These are phyloP conservation scores for Ornithoptera priamus DNA, from an alignment of 2,888 invertebrate species.

Conservation along the genomic window DNA sequence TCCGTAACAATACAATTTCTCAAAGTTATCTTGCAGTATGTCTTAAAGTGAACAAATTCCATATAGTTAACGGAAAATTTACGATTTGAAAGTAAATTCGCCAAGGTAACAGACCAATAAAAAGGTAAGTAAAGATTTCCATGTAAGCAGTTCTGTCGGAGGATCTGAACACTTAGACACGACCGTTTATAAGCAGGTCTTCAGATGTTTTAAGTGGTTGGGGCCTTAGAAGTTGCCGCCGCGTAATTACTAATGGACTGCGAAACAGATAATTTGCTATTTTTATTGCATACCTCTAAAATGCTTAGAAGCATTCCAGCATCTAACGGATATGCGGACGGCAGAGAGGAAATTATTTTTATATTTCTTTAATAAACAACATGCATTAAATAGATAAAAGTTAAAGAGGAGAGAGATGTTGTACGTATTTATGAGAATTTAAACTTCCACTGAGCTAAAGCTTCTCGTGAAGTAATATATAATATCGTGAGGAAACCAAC, in stretches of 20 bases:
- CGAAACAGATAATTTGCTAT: constrained; percentile 27
- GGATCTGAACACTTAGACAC: constrained; percentile 28
- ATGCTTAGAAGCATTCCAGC: constrained; percentile 1
- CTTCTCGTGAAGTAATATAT: no score
- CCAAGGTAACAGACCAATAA: constrained; percentile 10
- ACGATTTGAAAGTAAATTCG: constrained; percentile 7
- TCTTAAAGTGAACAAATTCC: not conserved
- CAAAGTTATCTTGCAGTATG: not conserved
- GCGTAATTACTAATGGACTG: constrained; percentile 29
- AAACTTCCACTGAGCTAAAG: no score
- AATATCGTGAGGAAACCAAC: no score
- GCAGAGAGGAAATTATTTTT: not conserved
- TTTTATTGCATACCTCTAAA: constrained; percentile 25
- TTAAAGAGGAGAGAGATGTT: no score
- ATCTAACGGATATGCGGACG: constrained; percentile 4
- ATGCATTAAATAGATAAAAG: no score
- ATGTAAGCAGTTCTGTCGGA: constrained; percentile 7
- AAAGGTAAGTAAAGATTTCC: constrained; percentile 17
- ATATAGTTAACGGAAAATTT: constrained; percentile 5
- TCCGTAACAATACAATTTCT: not conserved
- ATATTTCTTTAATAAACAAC: not conserved
- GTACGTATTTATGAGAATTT: no score
- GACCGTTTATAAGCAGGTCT: constrained; percentile 33
- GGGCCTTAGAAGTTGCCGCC: constrained; percentile 37
- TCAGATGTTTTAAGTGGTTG: constrained; percentile 37